A percentile compares a stretch with the other conserved stretches of the same genome.
These are phyloP conservation scores for Malurus leucopterus DNA, from an alignment of 2,797 vertebrate genomes.

Conservation along the genomic window DNA sequence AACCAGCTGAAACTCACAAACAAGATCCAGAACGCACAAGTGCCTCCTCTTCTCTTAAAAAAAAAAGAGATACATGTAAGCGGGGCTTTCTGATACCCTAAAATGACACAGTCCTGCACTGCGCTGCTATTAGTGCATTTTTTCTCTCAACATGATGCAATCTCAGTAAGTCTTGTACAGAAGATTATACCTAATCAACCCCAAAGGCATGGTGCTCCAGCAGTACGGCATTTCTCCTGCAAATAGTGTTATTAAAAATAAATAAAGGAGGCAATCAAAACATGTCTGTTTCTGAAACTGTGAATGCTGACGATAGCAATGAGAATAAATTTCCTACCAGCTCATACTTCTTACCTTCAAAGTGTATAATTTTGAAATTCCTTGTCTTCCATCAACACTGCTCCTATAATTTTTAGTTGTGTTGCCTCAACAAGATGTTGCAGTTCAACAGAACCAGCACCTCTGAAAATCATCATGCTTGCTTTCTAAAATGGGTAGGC, in stretches of 20 bases:
- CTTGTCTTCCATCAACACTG: not conserved
- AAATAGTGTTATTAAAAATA: conserved; percentile 28
- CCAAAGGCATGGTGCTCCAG: not conserved
- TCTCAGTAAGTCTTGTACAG: not conserved
- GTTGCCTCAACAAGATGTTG: conserved; percentile 2
- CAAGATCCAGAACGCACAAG: not conserved
- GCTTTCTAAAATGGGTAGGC: not conserved
- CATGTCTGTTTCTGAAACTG: conserved; percentile 7
- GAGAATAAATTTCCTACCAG: not conserved
- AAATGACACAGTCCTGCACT: not conserved
- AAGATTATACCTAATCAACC: conserved; percentile 19
- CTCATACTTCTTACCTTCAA: not conserved
- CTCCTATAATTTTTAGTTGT: not conserved
- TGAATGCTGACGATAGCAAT: not conserved
- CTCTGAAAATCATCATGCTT: not conserved
- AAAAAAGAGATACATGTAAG: not conserved
- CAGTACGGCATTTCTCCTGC: not conserved
- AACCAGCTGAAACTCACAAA: not conserved
- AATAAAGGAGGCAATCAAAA: conserved; percentile 26
- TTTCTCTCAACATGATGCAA: not conserved
- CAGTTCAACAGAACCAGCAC: not conserved
- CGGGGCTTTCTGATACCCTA: not conserved
- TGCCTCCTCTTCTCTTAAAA: not conserved
- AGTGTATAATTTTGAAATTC: not conserved
- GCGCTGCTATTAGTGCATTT: not conserved